phyloP scores from a whole-genome alignment of 2,797 vertebrate genomes.

The Pelobates cultripes region DNA sequence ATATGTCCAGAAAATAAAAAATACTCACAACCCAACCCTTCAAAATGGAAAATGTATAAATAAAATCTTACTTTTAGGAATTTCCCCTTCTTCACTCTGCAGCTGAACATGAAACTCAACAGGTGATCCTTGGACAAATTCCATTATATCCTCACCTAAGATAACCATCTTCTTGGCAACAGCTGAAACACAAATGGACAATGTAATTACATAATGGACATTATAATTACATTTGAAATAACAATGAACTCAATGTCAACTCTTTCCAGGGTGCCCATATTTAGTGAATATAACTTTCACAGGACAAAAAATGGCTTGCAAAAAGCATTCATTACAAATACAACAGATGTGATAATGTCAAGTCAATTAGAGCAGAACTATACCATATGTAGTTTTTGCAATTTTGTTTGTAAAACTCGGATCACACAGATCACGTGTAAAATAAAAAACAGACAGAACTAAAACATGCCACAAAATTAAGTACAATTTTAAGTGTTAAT shows the following conservation, averaged over 20 bases:
- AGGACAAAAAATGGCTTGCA: no score
- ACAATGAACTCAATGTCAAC: slow-evolving; percentile 10
- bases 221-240: neutral
- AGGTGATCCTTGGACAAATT: slow-evolving; percentile 60
- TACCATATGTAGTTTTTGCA: no score
- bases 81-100: slow-evolving; percentile 61
- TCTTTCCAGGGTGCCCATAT: neutral
- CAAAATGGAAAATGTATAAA: neutral
- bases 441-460: no score
- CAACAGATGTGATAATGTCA: no score
- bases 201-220: neutral
- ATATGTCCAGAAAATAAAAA: neutral
- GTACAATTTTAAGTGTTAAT: no score
- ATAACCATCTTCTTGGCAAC: slow-evolving; percentile 66
- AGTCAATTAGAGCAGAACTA: no score
- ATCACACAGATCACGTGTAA: no score
- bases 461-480: no score
- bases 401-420: no score
- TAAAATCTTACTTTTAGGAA: slow-evolving; percentile 61
- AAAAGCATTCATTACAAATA: no score
- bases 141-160: slow-evolving; percentile 67
- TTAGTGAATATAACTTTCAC: no score
- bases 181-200: slow-evolving; percentile 66
- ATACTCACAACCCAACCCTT: neutral
- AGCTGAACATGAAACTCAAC: slow-evolving; percentile 60